These are phyloP conservation scores for Drosophila parthenogenetica DNA, from an alignment of 2,888 invertebrate species.

Conservation along the genomic window DNA sequence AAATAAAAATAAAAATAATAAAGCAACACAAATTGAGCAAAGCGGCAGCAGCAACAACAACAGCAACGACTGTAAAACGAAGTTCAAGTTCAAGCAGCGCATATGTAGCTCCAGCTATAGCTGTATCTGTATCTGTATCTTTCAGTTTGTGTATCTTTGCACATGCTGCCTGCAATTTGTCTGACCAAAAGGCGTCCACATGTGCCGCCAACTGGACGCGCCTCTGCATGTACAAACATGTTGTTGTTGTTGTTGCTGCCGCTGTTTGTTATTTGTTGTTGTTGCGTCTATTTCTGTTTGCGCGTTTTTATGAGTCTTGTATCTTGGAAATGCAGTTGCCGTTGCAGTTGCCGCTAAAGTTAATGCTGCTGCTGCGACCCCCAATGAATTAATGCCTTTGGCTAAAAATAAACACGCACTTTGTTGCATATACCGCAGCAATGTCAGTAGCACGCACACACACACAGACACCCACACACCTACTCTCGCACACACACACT, in stretches of 20 bases:
- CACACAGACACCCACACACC: slow-evolving; percentile 9
- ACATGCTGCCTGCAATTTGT: slow-evolving; percentile 60
- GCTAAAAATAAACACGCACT: slow-evolving; percentile 53
- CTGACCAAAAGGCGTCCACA: slow-evolving; percentile 59
- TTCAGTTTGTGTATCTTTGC: slow-evolving; percentile 57
- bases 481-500: slow-evolving; percentile 19
- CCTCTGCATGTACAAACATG: neutral
- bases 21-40: slow-evolving; percentile 66
- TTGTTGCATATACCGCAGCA: slow-evolving; percentile 33
- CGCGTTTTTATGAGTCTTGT: slow-evolving; percentile 18
- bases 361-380: slow-evolving; percentile 47
- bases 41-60: slow-evolving; percentile 17
- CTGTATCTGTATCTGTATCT: slow-evolving; percentile 55
- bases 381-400: slow-evolving; percentile 64
- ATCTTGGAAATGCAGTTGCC: slow-evolving; percentile 32
- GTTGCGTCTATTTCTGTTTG: slow-evolving; percentile 67
- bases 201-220: slow-evolving; percentile 73
- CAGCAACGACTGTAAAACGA: slow-evolving; percentile 46
- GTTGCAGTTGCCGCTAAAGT: slow-evolving; percentile 32
- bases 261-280: slow-evolving; percentile 18
- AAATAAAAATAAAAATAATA: slow-evolving; percentile 65
- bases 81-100: slow-evolving; percentile 76
- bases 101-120: slow-evolving; percentile 31
- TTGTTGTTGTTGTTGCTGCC: slow-evolving; percentile 6
- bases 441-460: slow-evolving; percentile 42